A percentile compares a stretch with the other conserved stretches of the same genome.
Conservation (phyloP, 23 tunicate species). For the Phallusia fumigata region DNA sequence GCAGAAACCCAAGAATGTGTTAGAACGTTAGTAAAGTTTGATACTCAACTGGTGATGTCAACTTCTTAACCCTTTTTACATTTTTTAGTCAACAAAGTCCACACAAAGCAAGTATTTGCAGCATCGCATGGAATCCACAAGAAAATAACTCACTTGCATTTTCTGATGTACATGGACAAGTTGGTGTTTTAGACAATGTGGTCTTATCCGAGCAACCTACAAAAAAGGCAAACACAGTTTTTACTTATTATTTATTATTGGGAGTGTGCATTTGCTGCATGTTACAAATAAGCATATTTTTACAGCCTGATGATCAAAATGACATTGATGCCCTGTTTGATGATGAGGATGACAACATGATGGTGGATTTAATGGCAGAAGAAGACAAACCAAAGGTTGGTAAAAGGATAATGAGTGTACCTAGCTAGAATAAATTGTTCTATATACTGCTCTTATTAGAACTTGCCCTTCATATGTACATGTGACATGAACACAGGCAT, state of each 20-base stretch:
- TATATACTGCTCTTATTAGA: too few relatives aligned
- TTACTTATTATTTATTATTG: too few relatives aligned
- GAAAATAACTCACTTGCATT: constrained; percentile 73
- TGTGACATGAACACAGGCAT: too few relatives aligned
- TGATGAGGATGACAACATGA: constrained; percentile 73
- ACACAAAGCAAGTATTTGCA: constrained; percentile 43
- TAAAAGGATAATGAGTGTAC: too few relatives aligned
- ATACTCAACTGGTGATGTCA: too few relatives aligned
- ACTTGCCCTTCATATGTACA: too few relatives aligned
- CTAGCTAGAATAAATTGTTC: too few relatives aligned
- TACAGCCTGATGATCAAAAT: constrained; percentile 22
- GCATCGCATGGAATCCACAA: constrained; percentile 77
- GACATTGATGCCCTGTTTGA: constrained; percentile 88
- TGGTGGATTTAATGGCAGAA: constrained; percentile 56
- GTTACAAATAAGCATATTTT: too few relatives aligned
- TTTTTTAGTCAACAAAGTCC: constrained; percentile 56
- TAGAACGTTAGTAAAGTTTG: constrained; percentile 59
- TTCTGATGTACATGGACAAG: constrained; percentile 74
- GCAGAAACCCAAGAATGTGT: constrained; percentile 73
- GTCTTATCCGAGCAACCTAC: constrained; percentile 29
- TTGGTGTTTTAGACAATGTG: constrained; percentile 63
- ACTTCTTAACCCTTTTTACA: too few relatives aligned
- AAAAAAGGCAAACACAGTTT: constrained; percentile 9
- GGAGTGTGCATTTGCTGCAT: too few relatives aligned
- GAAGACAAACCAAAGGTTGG: constrained; percentile 21